phyloP scores from a whole-genome alignment of 92 coral and sea anemone species.

The Palythoa caribaeorum region DNA sequence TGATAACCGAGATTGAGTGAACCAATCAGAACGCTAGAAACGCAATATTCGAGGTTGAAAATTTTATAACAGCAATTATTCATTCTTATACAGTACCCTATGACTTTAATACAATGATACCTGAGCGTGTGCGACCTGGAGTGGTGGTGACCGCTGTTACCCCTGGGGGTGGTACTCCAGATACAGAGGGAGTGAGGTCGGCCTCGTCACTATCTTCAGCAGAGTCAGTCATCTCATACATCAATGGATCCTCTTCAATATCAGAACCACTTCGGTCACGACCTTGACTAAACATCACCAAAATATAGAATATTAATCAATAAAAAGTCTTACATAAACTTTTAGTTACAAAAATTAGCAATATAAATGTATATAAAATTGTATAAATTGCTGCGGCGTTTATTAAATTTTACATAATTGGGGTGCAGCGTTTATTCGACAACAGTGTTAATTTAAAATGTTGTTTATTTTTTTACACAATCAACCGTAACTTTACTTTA shows the following conservation, averaged over 20 bases:
- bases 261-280: conserved; percentile 75
- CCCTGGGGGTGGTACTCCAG: conserved; percentile 9
- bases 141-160: conserved; percentile 28
- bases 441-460: no score
- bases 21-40: no score
- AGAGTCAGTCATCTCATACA: conserved; percentile 86
- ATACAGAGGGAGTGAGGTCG: conserved; percentile 43
- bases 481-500: no score
- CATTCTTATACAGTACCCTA: not conserved
- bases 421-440: no score
- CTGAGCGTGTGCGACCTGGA: conserved; percentile 46
- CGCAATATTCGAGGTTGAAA: no score
- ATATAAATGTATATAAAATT: no score
- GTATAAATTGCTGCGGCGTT: no score
- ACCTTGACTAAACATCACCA: conserved; percentile 38
- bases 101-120: not conserved
- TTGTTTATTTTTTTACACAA: no score
- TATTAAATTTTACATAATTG: no score
- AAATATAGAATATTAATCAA: not conserved
- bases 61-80: not conserved
- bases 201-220: conserved; percentile 93
- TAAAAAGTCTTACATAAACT: no score
- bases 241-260: conserved; percentile 65
- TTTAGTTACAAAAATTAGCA: no score
- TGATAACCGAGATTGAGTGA: no score